Evolutionary conservation across 2,113 vertebrate genomes (phyloP), one percentile per base, ranked within the genome.

Genomic region (Reinhardtius hippoglossoides): DNA sequence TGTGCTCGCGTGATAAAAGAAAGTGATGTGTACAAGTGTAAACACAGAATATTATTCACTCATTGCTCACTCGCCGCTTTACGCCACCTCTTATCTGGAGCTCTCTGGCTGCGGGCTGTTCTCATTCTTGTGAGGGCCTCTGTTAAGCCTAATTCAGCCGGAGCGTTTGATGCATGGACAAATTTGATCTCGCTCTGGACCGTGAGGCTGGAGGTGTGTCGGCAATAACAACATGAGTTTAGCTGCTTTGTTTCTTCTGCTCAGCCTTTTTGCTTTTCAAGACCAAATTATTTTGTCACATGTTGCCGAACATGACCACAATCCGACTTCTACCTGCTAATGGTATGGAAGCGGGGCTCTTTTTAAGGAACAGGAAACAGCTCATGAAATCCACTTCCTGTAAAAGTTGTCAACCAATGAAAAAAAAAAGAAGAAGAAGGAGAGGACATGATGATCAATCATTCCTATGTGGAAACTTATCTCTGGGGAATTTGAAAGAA

Each of bases 11-110:
- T 67, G 93, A 94, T 93, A 93, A 87, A 79, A 83, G 72, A 82
- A 86, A 86, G 81, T 78, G 90, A 92, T 81, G 87, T 87, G 81
- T 73, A 84, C 83, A 86, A 90, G 82, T 88, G 91, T 92, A 93
- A 93, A 92, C 90, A 90, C 74, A 85, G 73, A 81, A 71, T 84
- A 75, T 87, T 79, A 73, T 87, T 84, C 83, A 71, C 60, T 81
- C 31, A 13, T 52, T 62, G 82, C 80, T 78, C 52, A 62, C 66
- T 54, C 23, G 68, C 73, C 74, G 58, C 74, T 75, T 52, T 23
- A 3, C 48, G 60, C 48, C 27, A 42, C 58, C 20, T 76, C 86
- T 86, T 84, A 88, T 90, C 84, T 84, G 74, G 67, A 82, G 80
- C 77, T 84, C 23, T 13, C 37, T 76, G 65, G 80, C 72, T 68